A percentile compares a stretch with the other conserved stretches of the same genome.
Conservation (phyloP, 1,140 invertebrate genomes). For the Coboldia fuscipes region DNA sequence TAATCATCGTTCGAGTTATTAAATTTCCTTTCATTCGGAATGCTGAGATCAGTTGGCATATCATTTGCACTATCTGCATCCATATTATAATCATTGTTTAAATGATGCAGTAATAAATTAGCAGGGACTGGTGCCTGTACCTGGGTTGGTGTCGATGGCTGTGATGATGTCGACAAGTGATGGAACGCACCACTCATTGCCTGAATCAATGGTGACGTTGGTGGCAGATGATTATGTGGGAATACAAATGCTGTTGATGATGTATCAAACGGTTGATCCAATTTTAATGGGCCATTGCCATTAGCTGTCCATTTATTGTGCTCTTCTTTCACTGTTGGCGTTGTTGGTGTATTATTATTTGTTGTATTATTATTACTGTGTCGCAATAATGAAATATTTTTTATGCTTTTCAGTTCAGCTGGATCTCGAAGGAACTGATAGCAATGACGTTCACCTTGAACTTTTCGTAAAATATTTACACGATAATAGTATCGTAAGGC, state of each 20-base stretch:
- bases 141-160: constrained; percentile 11
- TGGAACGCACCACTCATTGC: constrained; percentile 18
- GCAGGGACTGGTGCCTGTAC: constrained; percentile 11
- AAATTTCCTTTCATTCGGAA: constrained; percentile 11
- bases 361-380: constrained; percentile 64
- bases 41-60: constrained; percentile 28
- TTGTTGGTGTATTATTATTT: constrained; percentile 25
- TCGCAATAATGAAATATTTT: constrained; percentile 73
- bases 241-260: constrained; percentile 4
- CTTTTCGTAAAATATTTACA: constrained; percentile 92
- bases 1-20: constrained; percentile 13
- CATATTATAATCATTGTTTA: constrained; percentile 15
- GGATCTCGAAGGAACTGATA: constrained; percentile 86
- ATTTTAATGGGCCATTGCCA: background rate
- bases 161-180: constrained; percentile 12
- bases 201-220: constrained; percentile 19
- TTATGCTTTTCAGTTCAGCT: constrained; percentile 76
- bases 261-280: constrained; percentile 6
- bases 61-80: constrained; percentile 20
- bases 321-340: constrained; percentile 8
- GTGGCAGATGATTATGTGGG: constrained; percentile 9
- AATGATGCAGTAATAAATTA: constrained; percentile 14
- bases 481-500: constrained; percentile 95
- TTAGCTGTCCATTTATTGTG: background rate
- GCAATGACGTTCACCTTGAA: constrained; percentile 90